phyloP scores from a whole-genome alignment of 1,140 invertebrate genomes.

The Drosophila bifasciata region DNA sequence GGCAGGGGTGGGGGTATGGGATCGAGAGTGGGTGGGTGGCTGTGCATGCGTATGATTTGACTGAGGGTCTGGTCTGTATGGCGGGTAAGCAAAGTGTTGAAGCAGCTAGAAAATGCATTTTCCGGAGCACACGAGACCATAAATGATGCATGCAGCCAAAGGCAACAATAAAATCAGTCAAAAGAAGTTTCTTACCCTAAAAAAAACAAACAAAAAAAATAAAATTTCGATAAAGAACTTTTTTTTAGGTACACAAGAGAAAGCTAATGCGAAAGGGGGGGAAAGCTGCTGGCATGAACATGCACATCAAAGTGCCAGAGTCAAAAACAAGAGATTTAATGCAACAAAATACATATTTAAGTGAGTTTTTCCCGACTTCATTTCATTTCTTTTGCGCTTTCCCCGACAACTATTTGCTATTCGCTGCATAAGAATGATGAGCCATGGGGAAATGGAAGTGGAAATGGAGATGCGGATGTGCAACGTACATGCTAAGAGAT shows the following conservation, averaged over 20 bases:
- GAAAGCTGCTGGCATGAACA: not conserved
- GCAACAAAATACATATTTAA: conserved; percentile 37
- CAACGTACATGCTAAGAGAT: not conserved
- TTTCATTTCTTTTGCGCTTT: conserved; percentile 8
- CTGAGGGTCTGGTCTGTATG: not conserved
- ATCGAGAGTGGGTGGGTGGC: conserved; percentile 26
- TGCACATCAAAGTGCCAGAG: conserved; percentile 5
- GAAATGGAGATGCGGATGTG: conserved; percentile 5
- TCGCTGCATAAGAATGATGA: conserved; percentile 29
- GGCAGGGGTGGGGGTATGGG: too few relatives aligned
- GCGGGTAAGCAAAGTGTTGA: conserved; percentile 37
- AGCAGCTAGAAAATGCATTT: conserved; percentile 52
- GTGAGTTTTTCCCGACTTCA: conserved; percentile 13
- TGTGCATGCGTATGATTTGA: not conserved
- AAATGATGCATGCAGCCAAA: conserved; percentile 63
- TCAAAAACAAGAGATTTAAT: conserved; percentile 37
- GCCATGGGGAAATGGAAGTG: too few relatives aligned
- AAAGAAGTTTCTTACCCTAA: conserved; percentile 2
- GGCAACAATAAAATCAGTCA: conserved; percentile 44
- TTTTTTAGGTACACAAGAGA: not conserved
- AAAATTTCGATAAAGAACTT: conserved; percentile 20
- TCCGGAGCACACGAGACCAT: conserved; percentile 31
- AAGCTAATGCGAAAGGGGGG: conserved; percentile 14
- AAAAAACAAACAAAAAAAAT: not conserved
- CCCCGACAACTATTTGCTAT: too few relatives aligned